Conservation (phyloP, 2,888 invertebrate species). For the Rapana venosa region DNA sequence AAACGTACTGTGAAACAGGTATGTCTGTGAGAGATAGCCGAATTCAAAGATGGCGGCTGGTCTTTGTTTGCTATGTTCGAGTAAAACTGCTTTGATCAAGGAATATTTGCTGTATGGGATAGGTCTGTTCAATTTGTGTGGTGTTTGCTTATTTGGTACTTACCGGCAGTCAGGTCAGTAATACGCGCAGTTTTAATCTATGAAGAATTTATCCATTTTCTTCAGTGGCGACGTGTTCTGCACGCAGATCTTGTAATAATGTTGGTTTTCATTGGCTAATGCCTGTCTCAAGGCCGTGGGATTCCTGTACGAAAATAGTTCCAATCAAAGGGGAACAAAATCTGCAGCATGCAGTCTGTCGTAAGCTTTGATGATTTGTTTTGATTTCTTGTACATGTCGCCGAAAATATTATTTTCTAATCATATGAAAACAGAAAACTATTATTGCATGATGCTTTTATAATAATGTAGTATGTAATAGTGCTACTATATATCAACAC, state of each 20-base stretch:
- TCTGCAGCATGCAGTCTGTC: conserved; percentile 19
- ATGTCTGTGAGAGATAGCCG: conserved; percentile 25
- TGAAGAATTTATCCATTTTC: neutral
- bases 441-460: too few relatives aligned
- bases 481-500: too few relatives aligned
- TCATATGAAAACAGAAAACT: too few relatives aligned
- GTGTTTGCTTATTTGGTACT: neutral
- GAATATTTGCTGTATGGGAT: neutral
- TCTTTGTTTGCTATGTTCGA: conserved; percentile 20
- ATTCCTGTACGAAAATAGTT: conserved; percentile 29
- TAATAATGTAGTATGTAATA: too few relatives aligned
- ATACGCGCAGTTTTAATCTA: neutral
- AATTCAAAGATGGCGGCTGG: conserved; percentile 42
- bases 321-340: neutral
- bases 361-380: neutral
- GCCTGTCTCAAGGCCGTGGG: conserved; percentile 26
- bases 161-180: neutral
- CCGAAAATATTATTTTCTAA: too few relatives aligned
- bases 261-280: conserved; percentile 16
- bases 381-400: too few relatives aligned
- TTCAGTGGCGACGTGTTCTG: conserved; percentile 30
- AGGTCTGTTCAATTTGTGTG: neutral
- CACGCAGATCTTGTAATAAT: neutral
- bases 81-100: neutral
- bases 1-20: conserved; percentile 41